These are phyloP conservation scores for Agrochola litura DNA, from an alignment of 2,888 invertebrate species.

Conservation along the genomic window DNA sequence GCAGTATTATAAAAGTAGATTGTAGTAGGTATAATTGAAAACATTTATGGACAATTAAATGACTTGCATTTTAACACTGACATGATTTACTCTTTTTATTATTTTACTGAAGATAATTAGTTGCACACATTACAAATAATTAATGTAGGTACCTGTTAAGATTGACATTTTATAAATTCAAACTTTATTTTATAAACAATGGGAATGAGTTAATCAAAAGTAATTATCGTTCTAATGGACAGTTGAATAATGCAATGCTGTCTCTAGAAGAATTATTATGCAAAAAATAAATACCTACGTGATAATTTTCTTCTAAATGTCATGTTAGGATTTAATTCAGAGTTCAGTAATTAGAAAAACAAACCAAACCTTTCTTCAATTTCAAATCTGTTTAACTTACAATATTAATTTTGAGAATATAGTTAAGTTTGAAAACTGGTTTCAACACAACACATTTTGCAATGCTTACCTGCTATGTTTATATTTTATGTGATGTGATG, in stretches of 20 bases:
- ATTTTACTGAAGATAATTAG: not conserved
- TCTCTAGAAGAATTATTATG: slow-evolving; percentile 23
- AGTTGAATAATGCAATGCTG: slow-evolving; percentile 43
- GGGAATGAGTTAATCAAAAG: slow-evolving; percentile 32
- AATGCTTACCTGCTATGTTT: slow-evolving; percentile 47
- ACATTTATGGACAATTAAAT: slow-evolving; percentile 25
- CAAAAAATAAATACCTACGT: slow-evolving; percentile 13
- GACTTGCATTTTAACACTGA: slow-evolving; percentile 38
- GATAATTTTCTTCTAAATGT: not conserved
- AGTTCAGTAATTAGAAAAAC: not conserved
- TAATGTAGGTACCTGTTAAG: not conserved
- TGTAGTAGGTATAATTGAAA: not conserved
- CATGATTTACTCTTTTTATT: slow-evolving; percentile 1
- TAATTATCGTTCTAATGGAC: slow-evolving; percentile 28
- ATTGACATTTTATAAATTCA: slow-evolving; percentile 1
- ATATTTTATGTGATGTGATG: slow-evolving; percentile 8
- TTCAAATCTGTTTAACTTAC: not conserved
- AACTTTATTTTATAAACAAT: slow-evolving; percentile 23
- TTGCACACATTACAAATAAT: not conserved
- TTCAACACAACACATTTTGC: slow-evolving; percentile 10
- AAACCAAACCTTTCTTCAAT: not conserved
- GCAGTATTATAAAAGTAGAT: not conserved
- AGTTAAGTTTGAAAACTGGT: slow-evolving; percentile 35
- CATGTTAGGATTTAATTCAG: slow-evolving; percentile 3
- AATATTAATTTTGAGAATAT: not conserved